phyloP scores from a whole-genome alignment of 2,113 vertebrate genomes.

The Polypterus bichir region DNA sequence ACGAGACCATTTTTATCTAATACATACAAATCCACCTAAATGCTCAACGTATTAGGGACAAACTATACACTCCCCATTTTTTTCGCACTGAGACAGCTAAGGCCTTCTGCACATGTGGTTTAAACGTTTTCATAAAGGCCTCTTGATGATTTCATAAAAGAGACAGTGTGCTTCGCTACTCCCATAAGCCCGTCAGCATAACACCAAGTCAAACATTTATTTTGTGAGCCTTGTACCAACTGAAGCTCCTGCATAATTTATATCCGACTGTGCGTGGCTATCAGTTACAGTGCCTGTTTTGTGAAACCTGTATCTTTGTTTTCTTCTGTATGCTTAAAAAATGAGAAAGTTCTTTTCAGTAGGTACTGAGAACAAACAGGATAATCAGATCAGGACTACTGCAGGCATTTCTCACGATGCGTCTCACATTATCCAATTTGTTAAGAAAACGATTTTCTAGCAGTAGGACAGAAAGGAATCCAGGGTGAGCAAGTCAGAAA shows the following conservation, averaged over 20 bases:
- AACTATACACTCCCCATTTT: slow-evolving; percentile 20
- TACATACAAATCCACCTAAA: slow-evolving; percentile 64
- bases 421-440: background rate
- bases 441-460: background rate
- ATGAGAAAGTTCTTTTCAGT: no score
- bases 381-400: background rate
- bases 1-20: slow-evolving; percentile 60
- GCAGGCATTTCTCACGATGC: background rate
- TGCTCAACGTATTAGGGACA: slow-evolving; percentile 48
- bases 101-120: slow-evolving; percentile 36
- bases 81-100: slow-evolving; percentile 26
- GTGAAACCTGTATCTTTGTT: background rate
- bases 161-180: slow-evolving; percentile 8
- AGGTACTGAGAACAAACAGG: background rate
- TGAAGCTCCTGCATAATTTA: background rate
- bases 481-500: no score
- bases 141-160: slow-evolving; percentile 15
- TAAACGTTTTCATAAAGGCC: slow-evolving; percentile 23
- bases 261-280: background rate
- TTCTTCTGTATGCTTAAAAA: background rate
- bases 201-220: background rate
- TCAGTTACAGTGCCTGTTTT: background rate
- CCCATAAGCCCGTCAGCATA: background rate
- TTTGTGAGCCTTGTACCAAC: background rate
- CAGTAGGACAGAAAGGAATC: no score